These are phyloP conservation scores for Bubo blakistoni DNA, from an alignment of 2,113 vertebrate genomes.

Conservation along the genomic window DNA sequence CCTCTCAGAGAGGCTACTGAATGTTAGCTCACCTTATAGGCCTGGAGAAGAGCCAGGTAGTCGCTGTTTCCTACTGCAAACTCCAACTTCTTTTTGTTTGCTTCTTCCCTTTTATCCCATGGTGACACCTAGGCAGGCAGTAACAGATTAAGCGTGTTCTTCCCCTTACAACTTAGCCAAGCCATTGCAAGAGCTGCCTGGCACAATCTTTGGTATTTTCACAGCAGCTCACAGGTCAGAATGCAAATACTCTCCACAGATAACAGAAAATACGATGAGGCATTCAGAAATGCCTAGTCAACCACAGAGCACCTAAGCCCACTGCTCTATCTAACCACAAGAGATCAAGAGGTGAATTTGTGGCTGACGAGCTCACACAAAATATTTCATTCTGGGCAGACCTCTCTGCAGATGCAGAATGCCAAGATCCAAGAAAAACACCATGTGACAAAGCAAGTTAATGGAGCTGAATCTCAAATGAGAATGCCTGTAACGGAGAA, in stretches of 20 bases:
- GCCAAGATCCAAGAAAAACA: not conserved
- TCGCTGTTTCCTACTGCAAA: slow-evolving; percentile 92
- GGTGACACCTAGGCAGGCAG: slow-evolving; percentile 82
- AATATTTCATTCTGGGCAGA: not conserved
- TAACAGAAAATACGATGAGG: accelerated
- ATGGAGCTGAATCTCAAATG: not conserved
- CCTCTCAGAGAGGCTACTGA: not conserved
- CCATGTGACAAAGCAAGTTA: not conserved
- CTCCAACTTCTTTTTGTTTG: slow-evolving; percentile 88
- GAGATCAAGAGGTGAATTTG: not conserved
- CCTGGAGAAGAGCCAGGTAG: slow-evolving; percentile 89
- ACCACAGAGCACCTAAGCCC: not conserved
- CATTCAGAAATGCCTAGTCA: not conserved
- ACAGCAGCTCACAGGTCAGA: not conserved
- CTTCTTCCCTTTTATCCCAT: slow-evolving; percentile 95
- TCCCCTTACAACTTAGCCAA: not conserved
- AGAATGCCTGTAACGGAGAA: not conserved
- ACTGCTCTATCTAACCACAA: not conserved
- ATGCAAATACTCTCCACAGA: not conserved
- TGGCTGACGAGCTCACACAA: not conserved
- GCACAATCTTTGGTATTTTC: not conserved
- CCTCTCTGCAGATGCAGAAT: not conserved
- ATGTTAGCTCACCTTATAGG: slow-evolving; percentile 84
- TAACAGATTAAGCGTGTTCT: not conserved
- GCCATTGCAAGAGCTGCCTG: not conserved